Percentiles rank a stretch among this genome's conserved stretches.
Conservation (phyloP, 2,113 vertebrate genomes). For the Archocentrus centrarchus region DNA sequence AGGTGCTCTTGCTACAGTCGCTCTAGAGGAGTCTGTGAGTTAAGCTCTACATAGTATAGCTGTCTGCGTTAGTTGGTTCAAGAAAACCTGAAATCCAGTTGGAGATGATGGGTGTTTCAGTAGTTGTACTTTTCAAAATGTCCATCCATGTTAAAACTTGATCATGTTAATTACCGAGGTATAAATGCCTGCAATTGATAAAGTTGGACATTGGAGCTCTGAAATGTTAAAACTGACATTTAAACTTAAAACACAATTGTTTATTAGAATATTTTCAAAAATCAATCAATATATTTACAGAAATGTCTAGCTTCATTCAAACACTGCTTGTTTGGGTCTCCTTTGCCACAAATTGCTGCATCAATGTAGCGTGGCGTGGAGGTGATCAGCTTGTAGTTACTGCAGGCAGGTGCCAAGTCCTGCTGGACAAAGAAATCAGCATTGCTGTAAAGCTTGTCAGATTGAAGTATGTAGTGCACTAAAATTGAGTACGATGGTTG, state of each 20-base stretch:
- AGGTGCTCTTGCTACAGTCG: no score
- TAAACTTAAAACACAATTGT: background rate
- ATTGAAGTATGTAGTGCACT: background rate
- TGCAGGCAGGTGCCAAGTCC: no score
- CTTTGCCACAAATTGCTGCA: background rate
- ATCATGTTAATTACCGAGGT: no score
- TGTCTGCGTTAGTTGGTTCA: background rate
- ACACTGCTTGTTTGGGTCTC: background rate
- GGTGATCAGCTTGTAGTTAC: background rate
- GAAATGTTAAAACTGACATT: background rate
- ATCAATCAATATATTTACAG: background rate
- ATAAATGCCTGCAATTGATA: background rate
- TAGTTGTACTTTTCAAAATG: background rate
- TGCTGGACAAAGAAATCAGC: background rate
- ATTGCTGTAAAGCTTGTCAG: background rate
- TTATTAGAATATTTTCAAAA: background rate
- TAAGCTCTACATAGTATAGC: background rate
- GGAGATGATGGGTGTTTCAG: background rate
- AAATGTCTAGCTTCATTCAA: background rate
- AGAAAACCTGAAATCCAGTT: background rate
- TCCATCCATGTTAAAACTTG: no score
- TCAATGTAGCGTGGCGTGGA: no score
- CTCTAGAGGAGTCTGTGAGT: background rate
- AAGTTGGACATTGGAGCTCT: background rate
- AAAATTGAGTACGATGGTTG: background rate